Evolutionary conservation across 2,113 vertebrate species (phyloP).

Genomic region (Hippocampus zosterae): DNA sequence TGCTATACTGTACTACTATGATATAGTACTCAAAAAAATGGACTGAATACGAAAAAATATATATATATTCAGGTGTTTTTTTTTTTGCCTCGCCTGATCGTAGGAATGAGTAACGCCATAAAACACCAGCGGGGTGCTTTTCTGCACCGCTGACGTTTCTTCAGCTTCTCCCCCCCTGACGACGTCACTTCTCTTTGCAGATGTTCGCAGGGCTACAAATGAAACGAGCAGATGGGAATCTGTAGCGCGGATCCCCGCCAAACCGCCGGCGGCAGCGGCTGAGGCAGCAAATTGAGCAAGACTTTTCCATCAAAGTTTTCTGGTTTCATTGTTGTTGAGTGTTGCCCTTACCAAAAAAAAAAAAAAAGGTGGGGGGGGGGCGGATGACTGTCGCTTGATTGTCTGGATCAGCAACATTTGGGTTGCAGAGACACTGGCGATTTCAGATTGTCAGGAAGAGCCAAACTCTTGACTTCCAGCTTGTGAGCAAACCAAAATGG

Average conservation of each 20-base stretch:
- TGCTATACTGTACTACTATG: too few species aligned
- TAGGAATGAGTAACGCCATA: background rate
- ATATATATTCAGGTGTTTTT: too few species aligned
- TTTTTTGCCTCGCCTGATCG: too few species aligned
- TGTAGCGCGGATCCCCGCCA: conserved; percentile 1
- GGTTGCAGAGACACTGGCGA: background rate
- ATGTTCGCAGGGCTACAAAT: conserved; percentile 23
- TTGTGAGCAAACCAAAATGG: background rate
- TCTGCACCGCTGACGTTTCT: background rate
- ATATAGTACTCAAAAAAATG: too few species aligned
- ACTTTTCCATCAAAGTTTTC: conserved; percentile 47
- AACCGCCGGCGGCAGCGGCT: conserved; percentile 26
- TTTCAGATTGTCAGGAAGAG: background rate
- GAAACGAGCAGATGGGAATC: conserved; percentile 39
- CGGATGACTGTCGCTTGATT: conserved; percentile 19
- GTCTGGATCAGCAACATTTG: background rate
- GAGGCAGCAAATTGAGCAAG: conserved; percentile 33
- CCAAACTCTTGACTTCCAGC: background rate
- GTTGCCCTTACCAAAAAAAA: conserved; percentile 1
- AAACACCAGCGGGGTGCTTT: conserved; percentile 3
- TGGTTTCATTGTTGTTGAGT: conserved; percentile 10
- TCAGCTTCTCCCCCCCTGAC: background rate
- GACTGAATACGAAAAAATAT: too few species aligned
- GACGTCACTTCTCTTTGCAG: conserved; percentile 3
- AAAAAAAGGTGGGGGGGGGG: conserved; percentile 1